Evolutionary conservation across 2,113 vertebrate genomes (phyloP).

Genomic region (Pogonocichla stellata): DNA sequence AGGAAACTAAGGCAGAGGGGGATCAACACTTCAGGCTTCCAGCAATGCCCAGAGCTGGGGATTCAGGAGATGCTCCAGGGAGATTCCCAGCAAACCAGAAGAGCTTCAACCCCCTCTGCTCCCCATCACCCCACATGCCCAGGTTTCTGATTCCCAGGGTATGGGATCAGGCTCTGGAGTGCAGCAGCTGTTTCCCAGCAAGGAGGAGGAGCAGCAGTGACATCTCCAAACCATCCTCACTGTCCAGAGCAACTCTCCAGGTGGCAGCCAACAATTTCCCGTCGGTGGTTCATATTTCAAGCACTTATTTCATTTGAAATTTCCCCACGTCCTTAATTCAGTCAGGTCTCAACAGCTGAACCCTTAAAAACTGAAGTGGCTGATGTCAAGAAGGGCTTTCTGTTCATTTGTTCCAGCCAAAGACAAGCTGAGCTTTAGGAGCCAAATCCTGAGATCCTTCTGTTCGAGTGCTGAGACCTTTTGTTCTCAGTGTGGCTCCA

Average conservation of each 20-base stretch:
- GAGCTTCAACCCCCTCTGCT: neutral
- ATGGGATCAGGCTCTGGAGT: neutral
- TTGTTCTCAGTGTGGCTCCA: neutral
- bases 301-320: neutral
- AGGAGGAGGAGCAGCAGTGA: neutral
- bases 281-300: neutral
- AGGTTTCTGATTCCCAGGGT: neutral
- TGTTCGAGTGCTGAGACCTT: neutral
- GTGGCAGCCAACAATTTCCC: neutral
- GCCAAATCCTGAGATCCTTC: neutral
- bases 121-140: accelerated
- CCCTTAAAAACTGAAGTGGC: neutral
- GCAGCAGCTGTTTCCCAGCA: neutral
- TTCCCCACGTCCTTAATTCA: neutral
- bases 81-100: neutral
- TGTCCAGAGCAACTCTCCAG: neutral
- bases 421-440: neutral
- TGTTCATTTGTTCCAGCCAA: neutral
- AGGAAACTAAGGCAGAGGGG: neutral
- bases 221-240: neutral
- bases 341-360: neutral
- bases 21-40: neutral
- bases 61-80: neutral
- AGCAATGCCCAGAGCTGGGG: neutral
- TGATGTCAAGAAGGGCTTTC: neutral